phyloP scores from a whole-genome alignment of 2,113 vertebrate species.

The Tachycineta bicolor region DNA sequence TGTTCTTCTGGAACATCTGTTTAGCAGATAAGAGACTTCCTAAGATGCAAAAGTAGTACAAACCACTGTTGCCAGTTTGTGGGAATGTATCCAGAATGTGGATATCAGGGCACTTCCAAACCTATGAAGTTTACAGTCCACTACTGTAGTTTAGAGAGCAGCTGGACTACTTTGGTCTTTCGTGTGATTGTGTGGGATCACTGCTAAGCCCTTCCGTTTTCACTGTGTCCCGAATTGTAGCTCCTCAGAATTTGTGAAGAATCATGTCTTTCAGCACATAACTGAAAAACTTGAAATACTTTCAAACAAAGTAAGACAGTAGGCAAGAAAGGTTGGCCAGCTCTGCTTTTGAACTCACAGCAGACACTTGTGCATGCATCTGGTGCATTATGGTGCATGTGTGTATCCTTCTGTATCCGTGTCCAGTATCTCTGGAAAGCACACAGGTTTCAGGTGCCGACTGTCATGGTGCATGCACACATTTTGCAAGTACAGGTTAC shows the following conservation, averaged over 20 bases:
- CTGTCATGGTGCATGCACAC: neutral
- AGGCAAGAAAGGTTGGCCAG: neutral
- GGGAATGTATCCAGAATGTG: neutral
- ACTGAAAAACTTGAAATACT: neutral
- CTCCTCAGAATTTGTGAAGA: neutral
- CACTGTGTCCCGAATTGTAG: neutral
- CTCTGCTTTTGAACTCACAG: neutral
- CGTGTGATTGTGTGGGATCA: neutral
- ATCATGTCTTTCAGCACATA: neutral
- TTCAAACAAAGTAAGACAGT: neutral
- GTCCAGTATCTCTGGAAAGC: neutral
- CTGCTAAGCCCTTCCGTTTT: neutral
- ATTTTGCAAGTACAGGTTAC: neutral
- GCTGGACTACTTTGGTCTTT: neutral
- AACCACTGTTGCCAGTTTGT: neutral
- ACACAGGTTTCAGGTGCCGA: neutral
- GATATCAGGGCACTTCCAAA: neutral
- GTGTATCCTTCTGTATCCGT: neutral
- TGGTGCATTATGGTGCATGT: neutral
- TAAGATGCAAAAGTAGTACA: neutral
- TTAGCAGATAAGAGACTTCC: neutral
- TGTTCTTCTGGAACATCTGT: neutral
- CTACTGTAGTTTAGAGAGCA: neutral
- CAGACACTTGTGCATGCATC: conserved; percentile 14
- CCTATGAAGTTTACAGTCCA: neutral